Conservation (phyloP, 2,113 vertebrate genomes). For the Megaceryle maxima region DNA sequence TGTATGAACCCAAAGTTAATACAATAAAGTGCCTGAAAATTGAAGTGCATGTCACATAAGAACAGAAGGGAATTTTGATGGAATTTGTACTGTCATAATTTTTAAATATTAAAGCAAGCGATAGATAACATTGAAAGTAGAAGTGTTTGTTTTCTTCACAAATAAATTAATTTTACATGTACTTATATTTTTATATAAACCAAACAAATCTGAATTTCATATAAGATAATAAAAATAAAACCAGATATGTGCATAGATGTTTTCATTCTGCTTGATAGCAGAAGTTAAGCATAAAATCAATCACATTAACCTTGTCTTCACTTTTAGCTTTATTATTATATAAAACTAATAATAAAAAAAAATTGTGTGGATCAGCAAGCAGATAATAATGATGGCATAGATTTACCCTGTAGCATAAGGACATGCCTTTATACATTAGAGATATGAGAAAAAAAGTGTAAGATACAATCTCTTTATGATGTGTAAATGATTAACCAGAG, state of each 20-base stretch:
- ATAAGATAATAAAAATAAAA: not conserved
- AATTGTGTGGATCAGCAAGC: not conserved
- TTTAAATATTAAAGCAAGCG: not conserved
- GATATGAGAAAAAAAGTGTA: not conserved
- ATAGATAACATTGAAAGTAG: not conserved
- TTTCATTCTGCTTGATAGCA: not conserved
- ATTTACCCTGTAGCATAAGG: not conserved
- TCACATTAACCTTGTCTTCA: not conserved
- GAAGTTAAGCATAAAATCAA: not conserved
- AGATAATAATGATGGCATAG: not conserved
- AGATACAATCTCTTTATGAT: not conserved
- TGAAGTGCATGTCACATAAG: not conserved
- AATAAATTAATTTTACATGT: not conserved
- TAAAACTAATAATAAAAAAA: not conserved
- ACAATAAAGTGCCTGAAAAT: not conserved
- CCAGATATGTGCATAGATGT: not conserved
- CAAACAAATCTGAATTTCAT: not conserved
- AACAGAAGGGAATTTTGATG: not conserved
- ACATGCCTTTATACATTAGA: not conserved
- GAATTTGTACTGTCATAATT: not conserved
- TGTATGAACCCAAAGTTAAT: too few species aligned
- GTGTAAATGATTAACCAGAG: not conserved
- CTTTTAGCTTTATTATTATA: not conserved
- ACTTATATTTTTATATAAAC: not conserved
- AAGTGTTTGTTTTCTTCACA: not conserved